Evolutionary conservation across 2,113 vertebrate species (phyloP).

Genomic region (Lepus europaeus): DNA sequence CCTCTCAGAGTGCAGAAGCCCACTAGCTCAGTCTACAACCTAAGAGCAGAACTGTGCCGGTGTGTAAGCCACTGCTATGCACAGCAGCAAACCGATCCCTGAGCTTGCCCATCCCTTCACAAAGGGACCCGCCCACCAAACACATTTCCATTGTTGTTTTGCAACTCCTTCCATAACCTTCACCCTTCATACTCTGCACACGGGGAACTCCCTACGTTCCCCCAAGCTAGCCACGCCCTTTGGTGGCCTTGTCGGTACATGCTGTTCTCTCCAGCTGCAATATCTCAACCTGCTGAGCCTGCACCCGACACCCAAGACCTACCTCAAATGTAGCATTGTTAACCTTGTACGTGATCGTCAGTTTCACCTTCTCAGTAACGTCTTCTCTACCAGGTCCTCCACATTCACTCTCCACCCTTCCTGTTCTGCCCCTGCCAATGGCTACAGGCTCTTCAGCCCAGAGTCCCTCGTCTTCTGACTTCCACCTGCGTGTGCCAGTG

Average conservation of each 20-base stretch:
- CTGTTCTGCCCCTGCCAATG: background rate
- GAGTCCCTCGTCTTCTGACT: background rate
- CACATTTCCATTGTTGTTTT: background rate
- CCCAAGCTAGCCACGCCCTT: background rate
- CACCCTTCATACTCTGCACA: background rate
- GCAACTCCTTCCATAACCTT: background rate
- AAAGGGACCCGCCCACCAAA: conserved; percentile 12
- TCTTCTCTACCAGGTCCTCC: background rate
- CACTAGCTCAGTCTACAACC: background rate
- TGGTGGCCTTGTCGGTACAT: background rate
- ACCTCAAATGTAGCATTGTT: background rate
- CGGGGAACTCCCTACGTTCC: background rate
- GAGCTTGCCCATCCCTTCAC: background rate
- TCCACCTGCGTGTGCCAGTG: background rate
- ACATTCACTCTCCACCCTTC: background rate
- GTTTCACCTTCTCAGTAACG: background rate
- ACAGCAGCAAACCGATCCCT: background rate
- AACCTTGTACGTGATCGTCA: background rate
- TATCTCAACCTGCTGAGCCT: background rate
- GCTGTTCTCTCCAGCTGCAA: background rate
- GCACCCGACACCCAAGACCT: background rate
- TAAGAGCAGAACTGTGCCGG: background rate
- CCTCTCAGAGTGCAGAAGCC: background rate
- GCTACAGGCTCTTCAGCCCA: background rate
- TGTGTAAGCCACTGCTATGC: background rate